Conservation (phyloP, 2,797 vertebrate species). For the Pipistrellus pygmaeus region DNA sequence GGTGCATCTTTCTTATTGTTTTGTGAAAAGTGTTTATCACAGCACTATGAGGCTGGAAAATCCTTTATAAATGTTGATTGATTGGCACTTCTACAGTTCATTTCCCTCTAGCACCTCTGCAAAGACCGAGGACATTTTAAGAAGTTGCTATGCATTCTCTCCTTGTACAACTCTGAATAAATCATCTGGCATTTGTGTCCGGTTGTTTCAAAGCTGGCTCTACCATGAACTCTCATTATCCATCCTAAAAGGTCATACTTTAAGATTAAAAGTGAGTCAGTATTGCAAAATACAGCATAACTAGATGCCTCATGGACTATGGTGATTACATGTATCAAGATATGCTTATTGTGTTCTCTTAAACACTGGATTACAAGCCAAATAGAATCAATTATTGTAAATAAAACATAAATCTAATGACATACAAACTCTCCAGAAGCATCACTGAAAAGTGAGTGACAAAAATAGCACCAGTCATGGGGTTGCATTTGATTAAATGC, state of each 20-base stretch:
- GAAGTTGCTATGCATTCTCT: background rate
- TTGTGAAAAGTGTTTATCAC: background rate
- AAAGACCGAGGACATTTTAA: background rate
- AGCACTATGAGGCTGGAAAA: background rate
- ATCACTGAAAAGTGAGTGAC: background rate
- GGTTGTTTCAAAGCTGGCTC: background rate
- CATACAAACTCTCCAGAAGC: background rate
- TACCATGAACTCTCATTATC: background rate
- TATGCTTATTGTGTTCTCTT: background rate
- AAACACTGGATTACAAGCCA: conserved; percentile 6
- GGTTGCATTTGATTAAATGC: background rate
- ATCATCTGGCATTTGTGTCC: background rate
- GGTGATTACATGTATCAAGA: background rate
- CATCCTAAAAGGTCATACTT: background rate
- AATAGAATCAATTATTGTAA: conserved; percentile 31
- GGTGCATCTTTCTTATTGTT: background rate
- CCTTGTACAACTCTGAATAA: background rate
- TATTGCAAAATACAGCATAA: background rate
- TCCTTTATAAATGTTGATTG: background rate
- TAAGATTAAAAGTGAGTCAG: background rate
- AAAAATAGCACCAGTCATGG: background rate
- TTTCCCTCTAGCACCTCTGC: background rate
- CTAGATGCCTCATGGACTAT: background rate
- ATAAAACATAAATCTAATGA: conserved; percentile 28
- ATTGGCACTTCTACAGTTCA: conserved; percentile 14